Evolutionary conservation across 1,140 invertebrate species (phyloP).

Genomic region (Riptortus pedestris): DNA sequence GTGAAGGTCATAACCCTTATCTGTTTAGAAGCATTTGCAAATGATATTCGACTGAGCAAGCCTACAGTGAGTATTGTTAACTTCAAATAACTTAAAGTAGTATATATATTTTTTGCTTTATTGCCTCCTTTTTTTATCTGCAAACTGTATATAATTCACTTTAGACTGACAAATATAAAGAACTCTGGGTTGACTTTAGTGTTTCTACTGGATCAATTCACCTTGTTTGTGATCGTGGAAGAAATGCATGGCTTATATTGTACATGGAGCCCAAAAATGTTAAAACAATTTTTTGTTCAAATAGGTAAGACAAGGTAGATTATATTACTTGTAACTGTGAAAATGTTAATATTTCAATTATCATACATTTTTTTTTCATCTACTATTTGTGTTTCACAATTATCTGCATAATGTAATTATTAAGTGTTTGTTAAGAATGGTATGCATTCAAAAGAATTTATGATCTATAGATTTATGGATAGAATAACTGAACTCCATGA

Average conservation of each 20-base stretch:
- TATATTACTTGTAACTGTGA: no score
- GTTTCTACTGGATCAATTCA: neutral
- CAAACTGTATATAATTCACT: neutral
- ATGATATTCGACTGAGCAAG: neutral
- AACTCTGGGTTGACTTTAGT: constrained; percentile 3
- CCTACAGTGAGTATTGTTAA: neutral
- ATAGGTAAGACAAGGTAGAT: no score
- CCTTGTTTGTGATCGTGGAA: neutral
- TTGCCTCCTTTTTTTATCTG: neutral
- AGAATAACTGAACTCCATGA: no score
- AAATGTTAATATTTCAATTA: no score
- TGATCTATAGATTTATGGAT: no score
- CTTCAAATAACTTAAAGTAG: no score
- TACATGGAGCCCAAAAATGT: neutral
- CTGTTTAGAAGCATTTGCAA: neutral
- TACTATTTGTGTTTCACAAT: no score
- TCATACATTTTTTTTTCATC: no score
- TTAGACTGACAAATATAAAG: neutral
- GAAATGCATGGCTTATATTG: neutral
- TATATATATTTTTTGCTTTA: neutral
- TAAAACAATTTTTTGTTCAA: neutral
- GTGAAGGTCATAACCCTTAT: neutral
- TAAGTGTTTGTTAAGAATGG: no score
- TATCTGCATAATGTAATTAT: no score
- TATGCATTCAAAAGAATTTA: no score